Base-by-base conservation (phyloP, 2,888 invertebrate species). In the Eledone cirrhosa region DNA sequence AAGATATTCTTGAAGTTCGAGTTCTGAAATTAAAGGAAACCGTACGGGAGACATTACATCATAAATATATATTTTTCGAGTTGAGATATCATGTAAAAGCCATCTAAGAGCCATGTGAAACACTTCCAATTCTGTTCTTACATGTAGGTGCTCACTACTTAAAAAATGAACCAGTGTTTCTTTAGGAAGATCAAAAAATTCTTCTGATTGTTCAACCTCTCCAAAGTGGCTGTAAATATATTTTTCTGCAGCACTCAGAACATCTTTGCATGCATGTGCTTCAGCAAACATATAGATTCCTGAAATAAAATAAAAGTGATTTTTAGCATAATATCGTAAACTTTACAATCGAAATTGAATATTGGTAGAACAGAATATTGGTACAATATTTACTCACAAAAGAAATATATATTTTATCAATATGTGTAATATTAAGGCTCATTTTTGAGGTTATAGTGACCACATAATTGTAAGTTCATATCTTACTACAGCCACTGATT, bases 71-170 rank as follows among this genome's bases (percentile, higher is more conserved):
- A 95, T 94, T 83, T 96, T 93, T 78, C 97, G 93, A 78, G 94
- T 93, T 27, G 93, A 92, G 24, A 95, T 94, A 88, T 96, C 95
- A 87, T 95, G 94, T 83, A 94, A 94, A 77, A 97, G 93, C 97
- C 97, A 97, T 84, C 94, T 93, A 83, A 97, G 92, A 27, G 96
- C 97, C 79, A 96, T 95, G 89, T 94, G 94, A 72, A 84, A 83
- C 8, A 95, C 96, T 93, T 97, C 95, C 88, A 94, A 94, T 92
- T 97, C 97, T 83, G 94, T 95, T 89, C 97, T 96, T 78, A 97
- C 95, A 89, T 94, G 94, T 79, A 97, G 93, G 89, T 95, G 93
- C 92, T 97, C 97, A 81, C 96, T 96, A 84, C 94, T 93, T 78
- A 97, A 92, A 85, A 97, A 93, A 84, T 94, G 94, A 80, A 95